Conservation (phyloP, 2,113 vertebrate species). For the Syrmaticus mikado region DNA sequence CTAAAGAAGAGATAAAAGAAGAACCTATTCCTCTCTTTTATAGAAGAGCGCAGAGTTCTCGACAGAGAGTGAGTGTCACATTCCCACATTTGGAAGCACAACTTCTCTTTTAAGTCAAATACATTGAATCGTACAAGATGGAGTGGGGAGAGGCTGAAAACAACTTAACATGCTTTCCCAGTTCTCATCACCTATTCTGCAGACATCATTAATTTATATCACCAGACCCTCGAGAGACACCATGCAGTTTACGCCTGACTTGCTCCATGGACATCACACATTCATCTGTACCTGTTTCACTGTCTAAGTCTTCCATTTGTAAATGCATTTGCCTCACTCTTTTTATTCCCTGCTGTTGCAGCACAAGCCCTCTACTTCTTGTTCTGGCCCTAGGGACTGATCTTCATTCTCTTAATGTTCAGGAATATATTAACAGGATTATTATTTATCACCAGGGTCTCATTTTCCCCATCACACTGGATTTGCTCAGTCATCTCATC, state of each 20-base stretch:
- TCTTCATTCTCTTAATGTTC: background rate
- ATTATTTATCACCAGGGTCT: background rate
- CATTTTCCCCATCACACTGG: background rate
- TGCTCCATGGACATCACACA: background rate
- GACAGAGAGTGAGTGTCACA: background rate
- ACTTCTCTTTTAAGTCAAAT: conserved; percentile 26
- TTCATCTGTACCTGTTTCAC: background rate
- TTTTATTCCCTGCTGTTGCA: background rate
- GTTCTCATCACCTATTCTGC: background rate
- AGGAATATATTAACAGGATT: background rate
- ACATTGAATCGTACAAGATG: background rate
- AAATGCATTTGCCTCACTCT: background rate
- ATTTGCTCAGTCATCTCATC: background rate
- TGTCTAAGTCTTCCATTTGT: background rate
- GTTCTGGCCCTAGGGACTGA: background rate
- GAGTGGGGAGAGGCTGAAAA: background rate
- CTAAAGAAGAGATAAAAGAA: background rate
- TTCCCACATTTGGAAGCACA: background rate
- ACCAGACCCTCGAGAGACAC: background rate
- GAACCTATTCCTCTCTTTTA: background rate
- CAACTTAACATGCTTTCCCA: background rate
- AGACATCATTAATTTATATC: background rate
- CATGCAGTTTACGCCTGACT: background rate
- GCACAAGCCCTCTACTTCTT: background rate
- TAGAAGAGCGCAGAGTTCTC: background rate